phyloP scores from a whole-genome alignment of 1,140 invertebrate genomes.

The Zaprionus lachaisei region DNA sequence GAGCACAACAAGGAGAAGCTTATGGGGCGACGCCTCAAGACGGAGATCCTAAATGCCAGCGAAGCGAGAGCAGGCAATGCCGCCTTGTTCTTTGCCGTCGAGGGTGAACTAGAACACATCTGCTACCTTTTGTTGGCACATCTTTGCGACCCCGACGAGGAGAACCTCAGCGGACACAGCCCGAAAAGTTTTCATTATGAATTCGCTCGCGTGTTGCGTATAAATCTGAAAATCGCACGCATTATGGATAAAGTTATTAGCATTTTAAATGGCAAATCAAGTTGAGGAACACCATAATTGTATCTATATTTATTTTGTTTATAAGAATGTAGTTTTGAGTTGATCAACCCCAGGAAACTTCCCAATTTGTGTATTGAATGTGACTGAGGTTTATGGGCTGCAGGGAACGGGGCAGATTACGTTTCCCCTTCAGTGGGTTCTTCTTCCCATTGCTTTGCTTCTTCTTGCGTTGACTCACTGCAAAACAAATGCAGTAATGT shows the following conservation, averaged over 20 bases:
- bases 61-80: slow-evolving; percentile 66
- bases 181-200: slow-evolving; percentile 74
- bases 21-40: slow-evolving; percentile 48
- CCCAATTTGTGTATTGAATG: slow-evolving; percentile 37
- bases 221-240: slow-evolving; percentile 69
- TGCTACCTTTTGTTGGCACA: slow-evolving; percentile 80
- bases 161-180: slow-evolving; percentile 70
- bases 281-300: slow-evolving; percentile 18
- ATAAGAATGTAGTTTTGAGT: slow-evolving; percentile 8
- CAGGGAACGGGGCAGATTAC: slow-evolving; percentile 59
- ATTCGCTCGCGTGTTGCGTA: slow-evolving; percentile 64
- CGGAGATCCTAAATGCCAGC: slow-evolving; percentile 56
- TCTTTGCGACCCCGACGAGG: slow-evolving; percentile 64
- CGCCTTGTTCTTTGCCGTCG: slow-evolving; percentile 73
- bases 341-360: slow-evolving; percentile 45
- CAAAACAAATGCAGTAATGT: slow-evolving; percentile 9
- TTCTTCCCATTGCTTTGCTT: slow-evolving; percentile 11
- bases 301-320: slow-evolving; percentile 12
- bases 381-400: slow-evolving; percentile 38
- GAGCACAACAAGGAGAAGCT: slow-evolving; percentile 40
- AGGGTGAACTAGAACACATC: slow-evolving; percentile 68
- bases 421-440: background rate
- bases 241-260: slow-evolving; percentile 68
- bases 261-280: slow-evolving; percentile 50
- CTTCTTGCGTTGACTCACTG: slow-evolving; percentile 32